Conservation (phyloP, 1,140 invertebrate genomes). For the Cataglyphis hispanica region DNA sequence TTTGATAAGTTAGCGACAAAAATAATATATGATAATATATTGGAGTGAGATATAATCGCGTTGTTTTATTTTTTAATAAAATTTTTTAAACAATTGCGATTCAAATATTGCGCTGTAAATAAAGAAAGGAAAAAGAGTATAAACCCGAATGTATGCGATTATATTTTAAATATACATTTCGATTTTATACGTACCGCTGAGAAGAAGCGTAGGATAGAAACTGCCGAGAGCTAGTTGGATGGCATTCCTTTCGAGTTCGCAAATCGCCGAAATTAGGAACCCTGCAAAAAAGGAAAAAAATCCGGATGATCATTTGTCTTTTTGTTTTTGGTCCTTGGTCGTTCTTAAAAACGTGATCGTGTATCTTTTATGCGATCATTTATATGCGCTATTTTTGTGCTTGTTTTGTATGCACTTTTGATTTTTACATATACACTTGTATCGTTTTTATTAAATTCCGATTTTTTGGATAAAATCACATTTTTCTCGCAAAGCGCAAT, state of each 20-base stretch:
- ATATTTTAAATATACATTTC: not conserved
- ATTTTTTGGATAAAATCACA: not conserved
- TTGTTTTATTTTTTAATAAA: not conserved
- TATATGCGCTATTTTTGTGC: not conserved
- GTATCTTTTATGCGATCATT: no score
- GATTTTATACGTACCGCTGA: constrained; percentile 89
- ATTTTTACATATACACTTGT: no score
- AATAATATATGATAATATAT: not conserved
- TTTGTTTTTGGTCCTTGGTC: not conserved
- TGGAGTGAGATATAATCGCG: not conserved
- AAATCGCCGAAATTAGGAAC: constrained; percentile 97
- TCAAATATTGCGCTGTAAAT: not conserved
- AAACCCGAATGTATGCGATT: not conserved
- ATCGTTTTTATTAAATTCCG: no score
- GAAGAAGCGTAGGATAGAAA: constrained; percentile 96
- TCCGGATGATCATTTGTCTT: not conserved
- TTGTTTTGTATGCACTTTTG: constrained; percentile 9
- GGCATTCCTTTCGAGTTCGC: constrained; percentile 96
- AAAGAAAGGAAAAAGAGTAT: not conserved
- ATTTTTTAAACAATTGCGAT: not conserved
- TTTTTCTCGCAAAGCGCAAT: not conserved
- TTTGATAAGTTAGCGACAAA: not conserved
- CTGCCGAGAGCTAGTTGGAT: constrained; percentile 97
- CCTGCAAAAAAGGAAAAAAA: constrained; percentile 82
- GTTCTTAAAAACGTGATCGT: no score